phyloP scores from a whole-genome alignment of 92 coral and sea anemone genomes.

The Hydrozoanthus gracilis region DNA sequence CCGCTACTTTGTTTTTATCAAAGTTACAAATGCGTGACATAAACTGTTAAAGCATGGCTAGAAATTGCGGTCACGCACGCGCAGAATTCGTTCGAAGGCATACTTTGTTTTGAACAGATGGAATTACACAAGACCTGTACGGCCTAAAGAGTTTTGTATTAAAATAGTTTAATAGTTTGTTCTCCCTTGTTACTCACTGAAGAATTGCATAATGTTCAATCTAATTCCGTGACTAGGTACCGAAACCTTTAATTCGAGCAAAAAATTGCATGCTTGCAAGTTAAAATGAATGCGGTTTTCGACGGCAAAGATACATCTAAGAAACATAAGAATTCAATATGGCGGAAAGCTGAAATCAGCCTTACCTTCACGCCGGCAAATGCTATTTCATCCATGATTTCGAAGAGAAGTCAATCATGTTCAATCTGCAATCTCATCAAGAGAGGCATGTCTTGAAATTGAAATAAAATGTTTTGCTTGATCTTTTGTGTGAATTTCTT shows the following conservation, averaged over 20 bases:
- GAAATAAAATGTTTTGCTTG: conserved; percentile 4
- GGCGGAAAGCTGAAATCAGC: conserved; percentile 13
- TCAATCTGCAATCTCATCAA: conserved; percentile 11
- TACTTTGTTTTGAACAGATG: conserved; percentile 42
- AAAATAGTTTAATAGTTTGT: conserved; percentile 11
- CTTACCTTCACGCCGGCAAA: conserved; percentile 17
- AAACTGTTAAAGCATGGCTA: neutral
- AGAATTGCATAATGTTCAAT: conserved; percentile 10
- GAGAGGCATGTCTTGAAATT: conserved; percentile 9
- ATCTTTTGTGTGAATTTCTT: conserved; percentile 14
- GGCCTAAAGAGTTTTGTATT: conserved; percentile 4
- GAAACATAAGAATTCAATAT: conserved; percentile 2
- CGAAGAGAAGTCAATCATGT: conserved; percentile 18
- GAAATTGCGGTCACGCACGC: conserved; percentile 17
- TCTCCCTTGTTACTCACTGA: conserved; percentile 7
- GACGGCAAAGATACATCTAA: conserved; percentile 6
- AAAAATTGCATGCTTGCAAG: conserved; percentile 4
- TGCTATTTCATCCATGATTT: neutral
- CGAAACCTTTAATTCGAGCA: neutral
- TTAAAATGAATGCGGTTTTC: conserved; percentile 19
- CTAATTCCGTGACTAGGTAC: conserved; percentile 2
- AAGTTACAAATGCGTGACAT: no score
- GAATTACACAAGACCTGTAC: neutral
- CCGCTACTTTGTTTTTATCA: no score
- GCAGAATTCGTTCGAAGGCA: neutral